phyloP scores from a whole-genome alignment of 2,113 vertebrate species.

The Tragelaphus imberbis region DNA sequence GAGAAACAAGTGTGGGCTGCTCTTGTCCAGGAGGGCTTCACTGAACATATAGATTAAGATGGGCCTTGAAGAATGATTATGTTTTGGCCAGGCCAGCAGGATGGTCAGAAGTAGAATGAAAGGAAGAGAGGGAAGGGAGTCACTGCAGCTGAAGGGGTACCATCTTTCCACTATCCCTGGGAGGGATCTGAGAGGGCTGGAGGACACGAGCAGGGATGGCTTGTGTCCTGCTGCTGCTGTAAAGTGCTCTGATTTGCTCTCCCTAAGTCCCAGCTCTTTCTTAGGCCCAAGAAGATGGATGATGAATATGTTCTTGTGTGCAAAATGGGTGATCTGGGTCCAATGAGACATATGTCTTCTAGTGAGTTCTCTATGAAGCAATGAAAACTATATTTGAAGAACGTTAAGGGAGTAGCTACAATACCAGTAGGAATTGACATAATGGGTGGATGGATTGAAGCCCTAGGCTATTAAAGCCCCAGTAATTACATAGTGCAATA shows the following conservation, averaged over 20 bases:
- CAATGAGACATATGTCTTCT: not conserved
- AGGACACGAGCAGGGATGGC: not conserved
- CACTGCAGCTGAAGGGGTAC: not conserved
- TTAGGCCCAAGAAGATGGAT: not conserved
- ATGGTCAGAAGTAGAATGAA: not conserved
- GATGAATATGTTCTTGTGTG: not conserved
- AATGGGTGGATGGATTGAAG: not conserved
- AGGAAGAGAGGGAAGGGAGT: not conserved
- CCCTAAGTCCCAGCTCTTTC: not conserved
- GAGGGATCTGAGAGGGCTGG: not conserved
- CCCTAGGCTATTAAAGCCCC: not conserved
- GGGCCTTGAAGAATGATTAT: not conserved
- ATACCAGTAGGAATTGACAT: not conserved
- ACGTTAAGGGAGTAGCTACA: not conserved
- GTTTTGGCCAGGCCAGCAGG: not conserved
- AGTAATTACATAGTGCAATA: not conserved
- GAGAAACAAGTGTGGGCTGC: not conserved
- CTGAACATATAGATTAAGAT: not conserved
- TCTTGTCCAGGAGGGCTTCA: not conserved
- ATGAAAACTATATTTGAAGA: conserved; percentile 37
- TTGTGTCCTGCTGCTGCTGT: not conserved
- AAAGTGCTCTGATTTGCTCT: not conserved
- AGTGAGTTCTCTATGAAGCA: conserved; percentile 6
- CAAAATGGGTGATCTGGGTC: not conserved
- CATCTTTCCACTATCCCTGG: not conserved